Evolutionary conservation across 92 coral and sea anemone species (phyloP).

Genomic region (Porites evermanni): DNA sequence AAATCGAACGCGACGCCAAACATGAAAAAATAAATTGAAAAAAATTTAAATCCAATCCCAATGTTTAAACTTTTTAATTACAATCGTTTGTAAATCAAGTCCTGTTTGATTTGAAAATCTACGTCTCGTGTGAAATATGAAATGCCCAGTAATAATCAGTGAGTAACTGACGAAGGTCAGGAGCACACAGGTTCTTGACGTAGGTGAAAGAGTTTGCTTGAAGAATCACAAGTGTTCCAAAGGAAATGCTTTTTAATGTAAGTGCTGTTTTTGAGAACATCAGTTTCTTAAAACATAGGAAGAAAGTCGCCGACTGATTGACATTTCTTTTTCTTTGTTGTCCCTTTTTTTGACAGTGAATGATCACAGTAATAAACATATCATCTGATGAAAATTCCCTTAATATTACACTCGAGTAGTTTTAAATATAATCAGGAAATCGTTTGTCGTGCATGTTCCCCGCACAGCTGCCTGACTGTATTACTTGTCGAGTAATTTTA

Average conservation of each 20-base stretch:
- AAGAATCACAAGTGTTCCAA: no score
- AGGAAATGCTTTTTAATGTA: neutral
- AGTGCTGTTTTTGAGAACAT: neutral
- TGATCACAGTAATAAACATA: neutral
- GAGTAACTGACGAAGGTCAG: no score
- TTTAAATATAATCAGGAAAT: neutral
- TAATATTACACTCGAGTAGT: neutral
- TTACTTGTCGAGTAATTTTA: constrained; percentile 1
- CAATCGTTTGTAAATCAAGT: no score
- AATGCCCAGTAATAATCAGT: no score
- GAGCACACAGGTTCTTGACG: no score
- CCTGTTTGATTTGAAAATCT: no score
- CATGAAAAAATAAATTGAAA: no score
- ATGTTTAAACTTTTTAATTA: no score
- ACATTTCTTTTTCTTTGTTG: neutral
- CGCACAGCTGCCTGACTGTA: constrained; percentile 18
- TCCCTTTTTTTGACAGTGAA: neutral
- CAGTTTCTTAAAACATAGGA: neutral
- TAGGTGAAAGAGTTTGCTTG: no score
- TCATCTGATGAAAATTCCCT: neutral
- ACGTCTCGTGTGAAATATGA: no score
- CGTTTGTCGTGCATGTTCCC: neutral
- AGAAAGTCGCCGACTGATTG: neutral
- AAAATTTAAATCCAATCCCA: no score
- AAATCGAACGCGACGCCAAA: no score